Conservation (phyloP, 2,888 invertebrate species). For the Plagodis pulveraria region DNA sequence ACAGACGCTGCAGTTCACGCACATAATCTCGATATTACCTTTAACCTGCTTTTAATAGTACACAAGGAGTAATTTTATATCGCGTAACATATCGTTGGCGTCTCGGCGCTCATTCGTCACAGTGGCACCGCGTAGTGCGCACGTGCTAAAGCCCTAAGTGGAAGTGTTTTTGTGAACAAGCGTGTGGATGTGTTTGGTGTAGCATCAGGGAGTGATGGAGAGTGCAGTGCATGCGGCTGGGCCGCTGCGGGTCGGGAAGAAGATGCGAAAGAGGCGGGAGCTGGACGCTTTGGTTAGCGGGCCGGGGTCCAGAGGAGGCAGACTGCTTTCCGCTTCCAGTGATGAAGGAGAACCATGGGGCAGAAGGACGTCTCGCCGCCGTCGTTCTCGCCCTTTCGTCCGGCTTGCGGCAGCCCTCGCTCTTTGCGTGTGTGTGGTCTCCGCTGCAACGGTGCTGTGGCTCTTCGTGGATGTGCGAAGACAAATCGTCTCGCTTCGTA, state of each 20-base stretch:
- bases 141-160: constrained; percentile 51
- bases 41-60: constrained; percentile 40
- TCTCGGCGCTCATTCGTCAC: constrained; percentile 59
- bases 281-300: constrained; percentile 89
- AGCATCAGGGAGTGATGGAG: constrained; percentile 71
- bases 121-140: constrained; percentile 49
- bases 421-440: constrained; percentile 86
- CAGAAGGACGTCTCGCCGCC: constrained; percentile 62
- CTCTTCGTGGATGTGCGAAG: constrained; percentile 88
- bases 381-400: constrained; percentile 80
- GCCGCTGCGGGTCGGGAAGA: constrained; percentile 88
- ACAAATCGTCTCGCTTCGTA: constrained; percentile 86
- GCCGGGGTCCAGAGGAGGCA: constrained; percentile 73
- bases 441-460: constrained; percentile 88
- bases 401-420: constrained; percentile 86
- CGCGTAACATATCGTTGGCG: constrained; percentile 36
- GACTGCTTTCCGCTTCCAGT: constrained; percentile 87
- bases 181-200: constrained; percentile 70
- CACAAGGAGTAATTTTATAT: constrained; percentile 30
- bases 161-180: constrained; percentile 43
- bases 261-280: constrained; percentile 91
- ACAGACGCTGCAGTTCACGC: constrained; percentile 31
- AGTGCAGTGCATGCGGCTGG: constrained; percentile 86
- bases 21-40: constrained; percentile 31
- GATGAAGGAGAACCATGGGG: constrained; percentile 85